Conservation (phyloP, 2,797 vertebrate genomes). For the Lutjanus campechanus region DNA sequence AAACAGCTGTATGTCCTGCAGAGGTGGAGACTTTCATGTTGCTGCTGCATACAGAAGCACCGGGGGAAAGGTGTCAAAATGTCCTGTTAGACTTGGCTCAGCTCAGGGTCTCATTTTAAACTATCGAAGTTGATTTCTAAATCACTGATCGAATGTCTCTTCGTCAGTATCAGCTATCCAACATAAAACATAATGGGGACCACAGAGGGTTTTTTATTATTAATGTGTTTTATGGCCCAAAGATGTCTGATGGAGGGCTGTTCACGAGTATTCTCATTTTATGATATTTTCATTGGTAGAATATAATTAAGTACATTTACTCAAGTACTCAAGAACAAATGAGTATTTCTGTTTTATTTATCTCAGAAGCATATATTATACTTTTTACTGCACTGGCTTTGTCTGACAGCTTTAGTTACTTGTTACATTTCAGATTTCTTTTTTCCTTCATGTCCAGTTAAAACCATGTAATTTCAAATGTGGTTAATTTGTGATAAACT, state of each 20-base stretch:
- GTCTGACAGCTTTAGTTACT: too few species aligned
- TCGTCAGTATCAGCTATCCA: not conserved
- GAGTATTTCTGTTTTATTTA: too few species aligned
- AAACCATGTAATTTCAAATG: too few species aligned
- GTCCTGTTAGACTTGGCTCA: not conserved
- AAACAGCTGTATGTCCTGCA: slow-evolving; percentile 59
- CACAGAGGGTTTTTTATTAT: not conserved
- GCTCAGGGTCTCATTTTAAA: not conserved
- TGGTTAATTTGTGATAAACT: too few species aligned
- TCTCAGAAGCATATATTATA: too few species aligned
- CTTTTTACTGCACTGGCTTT: too few species aligned
- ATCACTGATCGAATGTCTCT: not conserved
- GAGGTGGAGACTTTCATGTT: slow-evolving; percentile 35
- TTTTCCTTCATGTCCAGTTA: too few species aligned
- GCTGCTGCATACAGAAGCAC: slow-evolving; percentile 36
- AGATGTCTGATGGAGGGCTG: not conserved
- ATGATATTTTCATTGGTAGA: too few species aligned
- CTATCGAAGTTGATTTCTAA: not conserved
- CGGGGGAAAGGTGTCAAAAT: slow-evolving; percentile 1
- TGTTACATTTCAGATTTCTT: too few species aligned
- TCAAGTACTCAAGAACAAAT: too few species aligned
- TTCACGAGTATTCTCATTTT: not conserved
- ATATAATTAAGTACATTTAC: too few species aligned
- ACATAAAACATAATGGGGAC: not conserved
- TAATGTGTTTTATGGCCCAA: not conserved